A percentile compares a stretch with the other conserved stretches of the same genome.
These are phyloP conservation scores for mouse (Mus musculus) DNA, from an alignment of 2,113 vertebrate species.

Conservation along the genomic window GRCm39 chr17:3295001-3295500, in stretches of 20 bases:
- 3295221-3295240: fast-evolving
- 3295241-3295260: fast-evolving
- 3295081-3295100: not conserved
- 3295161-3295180: not conserved
- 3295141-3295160: not conserved
- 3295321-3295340: not conserved
- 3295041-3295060: not conserved
- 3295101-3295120: not conserved
- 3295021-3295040: not conserved
- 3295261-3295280: too few relatives aligned
- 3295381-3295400: not conserved
- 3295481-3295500: not conserved
- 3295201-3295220: fast-evolving
- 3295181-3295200: fast-evolving
- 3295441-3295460: not conserved
- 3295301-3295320: not conserved
- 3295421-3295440: not conserved
- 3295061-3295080: not conserved
- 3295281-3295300: not conserved
- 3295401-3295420: not conserved
- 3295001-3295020: not conserved
- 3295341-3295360: not conserved
- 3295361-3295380: not conserved
- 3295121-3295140: constrained; percentile 22
- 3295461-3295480: not conserved